Percentiles rank a stretch among this genome's conserved stretches.
These are phyloP conservation scores for Helarctos malayanus DNA, from an alignment of 2,797 vertebrate genomes.

Conservation along the genomic window DNA sequence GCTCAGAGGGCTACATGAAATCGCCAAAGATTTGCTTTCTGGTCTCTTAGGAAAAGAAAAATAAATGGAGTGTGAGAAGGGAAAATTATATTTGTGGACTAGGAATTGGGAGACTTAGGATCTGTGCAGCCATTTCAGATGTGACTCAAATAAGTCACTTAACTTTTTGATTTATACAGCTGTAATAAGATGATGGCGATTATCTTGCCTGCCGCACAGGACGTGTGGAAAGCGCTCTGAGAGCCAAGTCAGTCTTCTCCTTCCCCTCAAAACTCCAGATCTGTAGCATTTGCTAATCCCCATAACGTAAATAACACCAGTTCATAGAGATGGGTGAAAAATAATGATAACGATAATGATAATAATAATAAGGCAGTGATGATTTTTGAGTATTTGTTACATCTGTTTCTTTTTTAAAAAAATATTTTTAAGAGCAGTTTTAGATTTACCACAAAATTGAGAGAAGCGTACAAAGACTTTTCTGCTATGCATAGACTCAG, in stretches of 20 bases:
- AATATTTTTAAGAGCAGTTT: not conserved
- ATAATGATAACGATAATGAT: not conserved
- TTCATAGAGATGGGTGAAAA: not conserved
- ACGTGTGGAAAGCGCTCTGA: not conserved
- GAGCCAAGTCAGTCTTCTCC: not conserved
- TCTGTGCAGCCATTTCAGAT: not conserved
- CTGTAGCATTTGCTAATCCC: not conserved
- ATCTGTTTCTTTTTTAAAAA: not conserved
- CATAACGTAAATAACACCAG: not conserved
- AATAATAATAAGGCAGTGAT: not conserved
- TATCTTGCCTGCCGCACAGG: not conserved
- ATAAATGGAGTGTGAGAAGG: not conserved
- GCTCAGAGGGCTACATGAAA: not conserved
- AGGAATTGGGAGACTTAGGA: not conserved
- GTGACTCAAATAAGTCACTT: not conserved
- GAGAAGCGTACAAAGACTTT: not conserved
- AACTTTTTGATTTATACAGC: not conserved
- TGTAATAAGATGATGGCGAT: not conserved
- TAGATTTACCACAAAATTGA: not conserved
- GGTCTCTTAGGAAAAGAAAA: not conserved
- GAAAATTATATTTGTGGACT: not conserved
- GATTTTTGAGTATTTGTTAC: not conserved
- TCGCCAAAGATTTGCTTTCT: not conserved
- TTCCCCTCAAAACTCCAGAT: fast-evolving
- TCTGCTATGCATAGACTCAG: not conserved